Conservation (phyloP, 2,797 vertebrate species). For the Halcyon smyrnensis region DNA sequence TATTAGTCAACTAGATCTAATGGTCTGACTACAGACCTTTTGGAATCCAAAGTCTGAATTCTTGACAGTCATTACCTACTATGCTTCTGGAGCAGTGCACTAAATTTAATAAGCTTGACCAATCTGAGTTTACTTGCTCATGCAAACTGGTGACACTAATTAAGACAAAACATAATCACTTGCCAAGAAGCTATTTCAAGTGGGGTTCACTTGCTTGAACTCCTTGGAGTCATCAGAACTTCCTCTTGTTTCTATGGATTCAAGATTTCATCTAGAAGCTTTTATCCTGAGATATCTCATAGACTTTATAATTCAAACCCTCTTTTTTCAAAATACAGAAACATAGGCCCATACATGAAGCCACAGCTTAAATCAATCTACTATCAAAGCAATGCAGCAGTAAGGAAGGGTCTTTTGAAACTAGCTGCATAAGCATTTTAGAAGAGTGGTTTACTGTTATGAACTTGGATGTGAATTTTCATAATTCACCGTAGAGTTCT, state of each 20-base stretch:
- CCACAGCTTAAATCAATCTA: background rate
- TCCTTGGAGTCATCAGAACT: background rate
- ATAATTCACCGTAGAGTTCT: background rate
- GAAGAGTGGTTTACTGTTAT: background rate
- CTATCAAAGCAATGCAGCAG: background rate
- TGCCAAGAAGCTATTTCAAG: background rate
- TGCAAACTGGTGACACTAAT: background rate
- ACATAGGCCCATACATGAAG: background rate
- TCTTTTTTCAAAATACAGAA: background rate
- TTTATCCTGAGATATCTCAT: background rate
- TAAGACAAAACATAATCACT: background rate
- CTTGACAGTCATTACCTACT: background rate
- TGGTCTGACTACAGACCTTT: fast-evolving
- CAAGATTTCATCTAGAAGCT: background rate
- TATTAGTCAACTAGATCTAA: background rate
- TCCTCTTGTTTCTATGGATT: background rate
- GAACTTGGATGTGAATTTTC: background rate
- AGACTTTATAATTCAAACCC: background rate
- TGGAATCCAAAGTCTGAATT: background rate
- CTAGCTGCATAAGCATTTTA: background rate
- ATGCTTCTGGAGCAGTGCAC: background rate
- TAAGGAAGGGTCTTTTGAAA: background rate
- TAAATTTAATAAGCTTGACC: background rate
- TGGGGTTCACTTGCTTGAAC: background rate
- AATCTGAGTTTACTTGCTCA: background rate